Percentiles rank a stretch among this genome's conserved stretches.
These are phyloP conservation scores for Myiagra hebetior DNA, from an alignment of 2,113 vertebrate genomes.

Conservation along the genomic window DNA sequence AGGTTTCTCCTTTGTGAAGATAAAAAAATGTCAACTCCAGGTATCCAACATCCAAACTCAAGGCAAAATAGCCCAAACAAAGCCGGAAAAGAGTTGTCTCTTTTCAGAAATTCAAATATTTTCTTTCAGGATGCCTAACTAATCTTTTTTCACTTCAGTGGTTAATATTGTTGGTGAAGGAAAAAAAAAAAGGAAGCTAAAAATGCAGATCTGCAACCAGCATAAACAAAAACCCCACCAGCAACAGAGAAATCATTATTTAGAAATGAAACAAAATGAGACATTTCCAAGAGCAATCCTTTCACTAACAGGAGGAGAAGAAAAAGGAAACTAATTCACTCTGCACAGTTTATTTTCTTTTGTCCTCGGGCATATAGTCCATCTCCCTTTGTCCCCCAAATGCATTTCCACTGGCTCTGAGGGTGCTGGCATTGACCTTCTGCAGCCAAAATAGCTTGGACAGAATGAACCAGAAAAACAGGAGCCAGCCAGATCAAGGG, in stretches of 20 bases:
- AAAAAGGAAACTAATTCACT: conserved; percentile 11
- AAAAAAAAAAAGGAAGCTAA: not conserved
- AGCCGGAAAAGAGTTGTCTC: not conserved
- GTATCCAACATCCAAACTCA: not conserved
- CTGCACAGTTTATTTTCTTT: not conserved
- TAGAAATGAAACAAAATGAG: conserved; percentile 20
- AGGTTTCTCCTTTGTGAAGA: not conserved
- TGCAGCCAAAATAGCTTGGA: not conserved
- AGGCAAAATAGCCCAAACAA: not conserved
- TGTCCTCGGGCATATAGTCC: not conserved
- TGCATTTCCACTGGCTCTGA: not conserved
- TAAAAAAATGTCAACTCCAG: not conserved
- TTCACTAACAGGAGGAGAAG: not conserved
- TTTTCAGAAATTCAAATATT: not conserved
- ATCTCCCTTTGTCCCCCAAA: not conserved
- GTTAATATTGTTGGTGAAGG: not conserved
- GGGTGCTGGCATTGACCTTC: not conserved
- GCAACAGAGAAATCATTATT: conserved; percentile 41
- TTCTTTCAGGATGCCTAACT: not conserved
- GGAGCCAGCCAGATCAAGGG: not conserved
- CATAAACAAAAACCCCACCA: not conserved
- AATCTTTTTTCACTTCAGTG: not conserved
- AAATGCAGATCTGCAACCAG: not conserved
- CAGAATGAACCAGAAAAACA: not conserved
- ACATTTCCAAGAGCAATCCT: not conserved